Evolutionary conservation across 2,797 vertebrate genomes (phyloP).

Genomic region (Phaenicophaeus curvirostris): DNA sequence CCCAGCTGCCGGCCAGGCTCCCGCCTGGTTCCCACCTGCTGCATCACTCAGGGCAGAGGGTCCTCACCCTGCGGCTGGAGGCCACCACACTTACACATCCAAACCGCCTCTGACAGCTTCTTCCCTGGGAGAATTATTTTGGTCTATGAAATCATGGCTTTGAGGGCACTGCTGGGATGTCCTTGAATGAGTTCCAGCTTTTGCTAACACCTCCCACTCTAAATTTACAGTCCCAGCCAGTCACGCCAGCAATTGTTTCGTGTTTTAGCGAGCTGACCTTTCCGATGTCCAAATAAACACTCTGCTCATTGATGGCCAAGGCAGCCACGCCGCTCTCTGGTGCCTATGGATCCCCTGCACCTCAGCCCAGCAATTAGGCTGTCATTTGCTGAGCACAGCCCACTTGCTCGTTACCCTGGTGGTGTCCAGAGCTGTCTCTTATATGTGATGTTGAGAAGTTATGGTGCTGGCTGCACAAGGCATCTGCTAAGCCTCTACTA

Average conservation of each 20-base stretch:
- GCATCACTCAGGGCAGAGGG: neutral
- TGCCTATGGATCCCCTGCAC: neutral
- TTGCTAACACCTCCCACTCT: constrained; percentile 55
- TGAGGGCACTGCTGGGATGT: constrained; percentile 49
- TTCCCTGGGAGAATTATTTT: constrained; percentile 42
- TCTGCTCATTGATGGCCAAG: neutral
- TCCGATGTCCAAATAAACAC: constrained; percentile 39
- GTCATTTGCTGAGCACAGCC: neutral
- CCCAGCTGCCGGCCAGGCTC: neutral
- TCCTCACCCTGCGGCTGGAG: neutral
- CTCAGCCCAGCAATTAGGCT: neutral
- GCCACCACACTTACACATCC: neutral
- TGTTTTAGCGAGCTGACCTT: constrained; percentile 27
- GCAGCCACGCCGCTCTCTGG: neutral
- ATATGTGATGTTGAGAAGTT: neutral
- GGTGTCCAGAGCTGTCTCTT: neutral
- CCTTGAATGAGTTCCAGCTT: constrained; percentile 47
- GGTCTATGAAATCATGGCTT: constrained; percentile 42
- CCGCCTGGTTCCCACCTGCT: constrained; percentile 7
- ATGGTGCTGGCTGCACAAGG: neutral
- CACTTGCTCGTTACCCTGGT: neutral
- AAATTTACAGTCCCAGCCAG: constrained; percentile 1
- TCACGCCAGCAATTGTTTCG: constrained; percentile 8
- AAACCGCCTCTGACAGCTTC: constrained; percentile 38
- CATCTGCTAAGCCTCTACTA: neutral